Conservation (phyloP, 30 jellyfish, hydroid and myxozoan genomes). For the Aurelia coerulea region DNA sequence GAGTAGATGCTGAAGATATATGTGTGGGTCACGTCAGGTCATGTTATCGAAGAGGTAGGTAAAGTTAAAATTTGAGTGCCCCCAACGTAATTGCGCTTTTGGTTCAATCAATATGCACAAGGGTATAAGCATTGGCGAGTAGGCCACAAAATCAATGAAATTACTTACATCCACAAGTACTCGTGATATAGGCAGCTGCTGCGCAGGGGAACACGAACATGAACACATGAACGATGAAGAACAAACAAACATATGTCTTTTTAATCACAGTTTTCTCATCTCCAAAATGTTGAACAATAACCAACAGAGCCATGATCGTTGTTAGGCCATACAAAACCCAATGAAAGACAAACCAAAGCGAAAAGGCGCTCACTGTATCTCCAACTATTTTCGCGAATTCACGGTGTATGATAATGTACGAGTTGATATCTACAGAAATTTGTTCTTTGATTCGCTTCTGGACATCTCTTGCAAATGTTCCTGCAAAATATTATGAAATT, state of each 20-base stretch:
- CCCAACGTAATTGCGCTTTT: too few species aligned
- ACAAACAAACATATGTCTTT: constrained; percentile 57
- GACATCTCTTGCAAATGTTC: constrained; percentile 76
- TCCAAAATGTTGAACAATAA: constrained; percentile 64
- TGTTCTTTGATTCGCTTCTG: constrained; percentile 45
- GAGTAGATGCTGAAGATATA: too few species aligned
- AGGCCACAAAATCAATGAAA: not conserved
- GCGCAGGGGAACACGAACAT: constrained; percentile 78
- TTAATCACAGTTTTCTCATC: constrained; percentile 39
- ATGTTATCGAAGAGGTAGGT: too few species aligned
- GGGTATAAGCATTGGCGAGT: too few species aligned
- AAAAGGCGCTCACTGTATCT: constrained; percentile 66
- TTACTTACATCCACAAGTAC: constrained; percentile 75
- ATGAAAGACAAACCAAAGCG: constrained; percentile 81
- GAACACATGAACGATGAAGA: constrained; percentile 63
- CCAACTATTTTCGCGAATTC: constrained; percentile 71
- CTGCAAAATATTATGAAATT: constrained; percentile 3
- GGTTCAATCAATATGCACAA: too few species aligned
- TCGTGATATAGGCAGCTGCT: constrained; percentile 86
- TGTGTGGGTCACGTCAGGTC: too few species aligned
- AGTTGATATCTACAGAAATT: constrained; percentile 35
- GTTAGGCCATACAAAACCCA: constrained; percentile 80
- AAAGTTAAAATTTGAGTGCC: too few species aligned
- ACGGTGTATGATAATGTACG: constrained; percentile 57
- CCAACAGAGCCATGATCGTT: constrained; percentile 71